A percentile compares a stretch with the other conserved stretches of the same genome.
Conservation (phyloP, 1,140 invertebrate genomes). For the Dufourea novaeangliae region DNA sequence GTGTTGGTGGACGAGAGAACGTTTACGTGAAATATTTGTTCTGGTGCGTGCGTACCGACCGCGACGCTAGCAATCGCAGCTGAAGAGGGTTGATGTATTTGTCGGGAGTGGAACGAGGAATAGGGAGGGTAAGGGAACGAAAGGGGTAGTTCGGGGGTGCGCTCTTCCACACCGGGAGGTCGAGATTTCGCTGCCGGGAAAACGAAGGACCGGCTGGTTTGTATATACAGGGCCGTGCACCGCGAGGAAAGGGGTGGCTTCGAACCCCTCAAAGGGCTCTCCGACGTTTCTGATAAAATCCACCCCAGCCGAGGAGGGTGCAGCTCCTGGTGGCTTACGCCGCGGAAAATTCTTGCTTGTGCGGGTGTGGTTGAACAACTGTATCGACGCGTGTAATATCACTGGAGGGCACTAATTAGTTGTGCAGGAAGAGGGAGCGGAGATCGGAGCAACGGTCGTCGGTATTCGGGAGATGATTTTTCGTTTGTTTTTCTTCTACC, state of each 20-base stretch:
- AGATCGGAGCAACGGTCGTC: constrained; percentile 23
- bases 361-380: constrained; percentile 43
- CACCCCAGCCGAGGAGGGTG: constrained; percentile 43
- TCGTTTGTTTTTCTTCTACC: constrained; percentile 29
- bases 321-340: constrained; percentile 34
- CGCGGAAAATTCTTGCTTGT: constrained; percentile 51
- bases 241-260: constrained; percentile 34
- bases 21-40: constrained; percentile 45
- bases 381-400: constrained; percentile 58
- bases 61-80: constrained; percentile 40
- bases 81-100: constrained; percentile 58
- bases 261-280: constrained; percentile 47
- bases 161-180: constrained; percentile 43
- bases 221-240: constrained; percentile 25
- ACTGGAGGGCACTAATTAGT: constrained; percentile 52
- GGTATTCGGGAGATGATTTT: constrained; percentile 37
- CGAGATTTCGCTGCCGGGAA: constrained; percentile 52
- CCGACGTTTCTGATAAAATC: constrained; percentile 59
- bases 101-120: constrained; percentile 22
- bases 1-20: background rate
- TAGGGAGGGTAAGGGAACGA: background rate
- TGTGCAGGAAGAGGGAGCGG: background rate
- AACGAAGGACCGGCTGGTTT: constrained; percentile 44
- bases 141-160: constrained; percentile 27
- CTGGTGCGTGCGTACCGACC: constrained; percentile 24